phyloP scores from a whole-genome alignment of 2,797 vertebrate species.

The Scolopax bukidnonensis region DNA sequence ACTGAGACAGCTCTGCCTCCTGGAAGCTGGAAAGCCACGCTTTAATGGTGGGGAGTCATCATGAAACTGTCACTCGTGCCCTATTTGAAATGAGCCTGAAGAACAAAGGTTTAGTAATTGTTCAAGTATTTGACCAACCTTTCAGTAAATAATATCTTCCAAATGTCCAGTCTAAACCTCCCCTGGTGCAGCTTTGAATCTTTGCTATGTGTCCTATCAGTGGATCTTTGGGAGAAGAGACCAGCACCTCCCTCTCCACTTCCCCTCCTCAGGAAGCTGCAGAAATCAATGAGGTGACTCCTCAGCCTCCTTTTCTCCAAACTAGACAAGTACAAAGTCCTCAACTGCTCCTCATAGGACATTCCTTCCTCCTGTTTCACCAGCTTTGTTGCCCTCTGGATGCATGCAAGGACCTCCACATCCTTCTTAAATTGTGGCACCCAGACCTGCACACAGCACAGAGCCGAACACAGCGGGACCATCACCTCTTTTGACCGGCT shows the following conservation, averaged over 20 bases:
- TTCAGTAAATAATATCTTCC: background rate
- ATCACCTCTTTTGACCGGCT: background rate
- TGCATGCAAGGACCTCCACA: no score
- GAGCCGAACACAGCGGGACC: fast-evolving
- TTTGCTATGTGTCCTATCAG: fast-evolving
- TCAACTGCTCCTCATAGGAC: background rate
- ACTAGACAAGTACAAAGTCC: background rate
- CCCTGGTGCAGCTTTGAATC: background rate
- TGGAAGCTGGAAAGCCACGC: background rate
- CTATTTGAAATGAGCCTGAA: background rate
- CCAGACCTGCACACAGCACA: background rate
- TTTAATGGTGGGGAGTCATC: background rate
- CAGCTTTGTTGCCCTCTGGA: background rate
- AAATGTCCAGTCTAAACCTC: background rate
- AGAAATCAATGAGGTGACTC: background rate
- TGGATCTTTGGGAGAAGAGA: background rate
- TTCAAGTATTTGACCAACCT: background rate
- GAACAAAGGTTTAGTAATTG: background rate
- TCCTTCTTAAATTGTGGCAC: background rate
- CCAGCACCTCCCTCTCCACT: background rate
- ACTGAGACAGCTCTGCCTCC: background rate
- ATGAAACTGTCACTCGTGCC: background rate
- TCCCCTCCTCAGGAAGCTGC: background rate
- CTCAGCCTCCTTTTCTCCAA: background rate
- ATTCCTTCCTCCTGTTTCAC: background rate